Evolutionary conservation across 2,888 invertebrate genomes (phyloP), one percentile per base, ranked within the genome.

Genomic region (Melipona bicolor): DNA sequence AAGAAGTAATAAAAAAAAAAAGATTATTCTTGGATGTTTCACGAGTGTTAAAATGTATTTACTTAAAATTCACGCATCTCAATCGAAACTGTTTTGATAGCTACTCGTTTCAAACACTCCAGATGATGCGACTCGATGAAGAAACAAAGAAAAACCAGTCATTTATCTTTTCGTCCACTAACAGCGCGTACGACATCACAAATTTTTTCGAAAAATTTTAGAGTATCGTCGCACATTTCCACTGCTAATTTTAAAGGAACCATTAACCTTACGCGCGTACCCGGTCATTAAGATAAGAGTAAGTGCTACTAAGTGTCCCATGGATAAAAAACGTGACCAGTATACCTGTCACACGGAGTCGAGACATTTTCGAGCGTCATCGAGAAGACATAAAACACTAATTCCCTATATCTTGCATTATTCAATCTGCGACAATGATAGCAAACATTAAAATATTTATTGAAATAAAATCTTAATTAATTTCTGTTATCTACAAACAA

Each of bases 281-380:
- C 92, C 87, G 92, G 94, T 94, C 94, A 93, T 94, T 94, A 94
- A 94, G 94, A 94, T 94, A 94, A 93, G 92, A 92, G 94, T 94
- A 94, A 94, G 94, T 94, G 94, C 94, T 94, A 94, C 94, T 94
- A 94, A 94, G 94, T 94, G 94, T 94, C 94, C 91, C 89, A 88
- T 81, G 92, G 94, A 94, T 94, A 94, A 94, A 93, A 89, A 87
- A 92, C 90, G 91, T 90, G 91, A 86, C 86, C 90, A 82, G 88
- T 81, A 81, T 89, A 87, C 87, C 81, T 83, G 90, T 87, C 85
- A 82, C 85, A 83, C 82, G 80, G 82, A 84, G 77, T 79, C 84
- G 69, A 80, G 81, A 65, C 74, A 43, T 77, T 77, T 77, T 59
- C 13, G 61, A 64, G 49, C 27, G 50, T 62, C 68, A 52, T 77